phyloP scores from a whole-genome alignment of 1,140 invertebrate genomes.

The Arion vulgaris region DNA sequence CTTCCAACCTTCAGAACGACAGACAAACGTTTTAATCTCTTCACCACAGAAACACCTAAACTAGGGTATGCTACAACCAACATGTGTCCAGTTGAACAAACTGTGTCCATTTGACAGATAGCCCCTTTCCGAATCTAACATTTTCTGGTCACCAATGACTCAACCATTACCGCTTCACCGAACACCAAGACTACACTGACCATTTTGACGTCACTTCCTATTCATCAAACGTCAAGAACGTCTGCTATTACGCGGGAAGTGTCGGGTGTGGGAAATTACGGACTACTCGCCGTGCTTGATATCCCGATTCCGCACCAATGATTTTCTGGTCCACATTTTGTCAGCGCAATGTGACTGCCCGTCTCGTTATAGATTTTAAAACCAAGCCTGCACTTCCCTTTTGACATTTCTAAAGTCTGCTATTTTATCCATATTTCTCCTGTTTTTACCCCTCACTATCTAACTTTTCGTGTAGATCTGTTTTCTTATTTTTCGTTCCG shows the following conservation, averaged over 20 bases:
- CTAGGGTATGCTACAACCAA: no score
- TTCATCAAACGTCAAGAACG: constrained; percentile 11
- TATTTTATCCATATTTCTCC: neutral
- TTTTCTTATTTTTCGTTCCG: no score
- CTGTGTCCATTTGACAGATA: neutral
- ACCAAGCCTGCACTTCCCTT: neutral
- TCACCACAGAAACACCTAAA: no score
- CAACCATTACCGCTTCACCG: neutral
- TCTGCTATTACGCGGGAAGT: constrained; percentile 11
- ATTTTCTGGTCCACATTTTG: constrained; percentile 11
- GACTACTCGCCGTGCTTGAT: neutral
- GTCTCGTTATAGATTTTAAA: neutral
- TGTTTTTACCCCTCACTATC: neutral
- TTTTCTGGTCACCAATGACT: neutral
- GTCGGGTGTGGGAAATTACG: constrained; percentile 12
- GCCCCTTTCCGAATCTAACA: neutral
- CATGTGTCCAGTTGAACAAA: no score
- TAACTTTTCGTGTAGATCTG: neutral
- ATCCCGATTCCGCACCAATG: constrained; percentile 2
- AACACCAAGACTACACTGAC: constrained; percentile 17
- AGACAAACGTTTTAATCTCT: no score
- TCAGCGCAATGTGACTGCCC: neutral
- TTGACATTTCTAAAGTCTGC: neutral
- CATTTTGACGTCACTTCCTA: constrained; percentile 33
- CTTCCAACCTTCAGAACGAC: no score